A percentile compares a stretch with the other conserved stretches of the same genome.
These are phyloP conservation scores for Drosophila lini DNA, from an alignment of 1,140 invertebrate species.

Conservation along the genomic window DNA sequence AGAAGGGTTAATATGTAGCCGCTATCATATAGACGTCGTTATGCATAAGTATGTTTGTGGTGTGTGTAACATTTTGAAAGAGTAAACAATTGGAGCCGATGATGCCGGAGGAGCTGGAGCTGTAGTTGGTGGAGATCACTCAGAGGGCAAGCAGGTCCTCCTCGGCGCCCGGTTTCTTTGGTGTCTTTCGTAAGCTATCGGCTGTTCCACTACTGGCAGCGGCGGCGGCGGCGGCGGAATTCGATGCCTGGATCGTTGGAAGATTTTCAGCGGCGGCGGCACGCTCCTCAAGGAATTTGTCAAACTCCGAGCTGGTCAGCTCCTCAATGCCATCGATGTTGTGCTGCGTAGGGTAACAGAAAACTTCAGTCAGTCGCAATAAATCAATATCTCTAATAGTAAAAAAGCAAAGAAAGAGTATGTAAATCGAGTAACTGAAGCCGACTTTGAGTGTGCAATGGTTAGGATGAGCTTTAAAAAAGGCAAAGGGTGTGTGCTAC, in stretches of 20 bases:
- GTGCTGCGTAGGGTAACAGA: conserved; percentile 54
- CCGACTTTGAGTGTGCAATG: conserved; percentile 23
- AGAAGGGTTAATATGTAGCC: conserved; percentile 54
- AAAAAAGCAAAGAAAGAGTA: conserved; percentile 39
- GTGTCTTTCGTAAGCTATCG: conserved; percentile 77
- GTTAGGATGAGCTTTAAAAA: conserved; percentile 33
- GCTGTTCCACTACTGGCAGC: conserved; percentile 4
- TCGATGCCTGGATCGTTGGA: conserved; percentile 84
- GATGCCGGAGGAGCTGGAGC: conserved; percentile 5
- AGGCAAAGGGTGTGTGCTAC: conserved; percentile 21
- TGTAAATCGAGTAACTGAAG: conserved; percentile 54
- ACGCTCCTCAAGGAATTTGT: conserved; percentile 94
- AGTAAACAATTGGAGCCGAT: conserved; percentile 67
- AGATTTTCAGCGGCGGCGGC: conserved; percentile 92
- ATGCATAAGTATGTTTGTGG: conserved; percentile 65
- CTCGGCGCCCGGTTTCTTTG: conserved; percentile 76
- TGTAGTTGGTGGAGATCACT: conserved; percentile 44
- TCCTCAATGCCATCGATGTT: conserved; percentile 86
- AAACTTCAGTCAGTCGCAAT: conserved; percentile 10
- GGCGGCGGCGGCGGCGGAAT: conserved; percentile 29
- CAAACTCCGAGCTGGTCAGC: conserved; percentile 95
- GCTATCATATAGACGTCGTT: conserved; percentile 63
- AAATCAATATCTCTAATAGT: background rate
- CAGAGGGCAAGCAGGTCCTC: conserved; percentile 78
- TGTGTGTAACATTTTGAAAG: conserved; percentile 73